These are phyloP conservation scores for Monomorium pharaonis DNA, from an alignment of 1,140 invertebrate species.

Conservation along the genomic window DNA sequence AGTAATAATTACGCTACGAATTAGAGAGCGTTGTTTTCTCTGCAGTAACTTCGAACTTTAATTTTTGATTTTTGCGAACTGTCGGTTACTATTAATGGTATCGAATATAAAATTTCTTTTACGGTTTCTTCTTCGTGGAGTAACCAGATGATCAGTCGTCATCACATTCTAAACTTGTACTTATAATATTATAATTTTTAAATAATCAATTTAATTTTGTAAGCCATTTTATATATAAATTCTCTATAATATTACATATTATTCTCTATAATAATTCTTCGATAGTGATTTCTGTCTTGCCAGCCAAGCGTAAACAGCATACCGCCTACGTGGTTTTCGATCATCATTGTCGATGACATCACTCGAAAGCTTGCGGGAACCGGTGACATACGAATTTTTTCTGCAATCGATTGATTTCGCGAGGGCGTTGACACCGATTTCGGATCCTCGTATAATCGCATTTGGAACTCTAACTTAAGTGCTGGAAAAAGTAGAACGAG, in stretches of 20 bases:
- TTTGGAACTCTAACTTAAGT: slow-evolving; percentile 48
- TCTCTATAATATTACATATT: neutral
- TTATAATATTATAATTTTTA: neutral
- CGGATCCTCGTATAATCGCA: slow-evolving; percentile 48
- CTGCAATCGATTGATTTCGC: slow-evolving; percentile 2
- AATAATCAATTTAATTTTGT: neutral
- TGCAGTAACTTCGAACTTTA: neutral
- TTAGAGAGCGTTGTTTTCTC: neutral
- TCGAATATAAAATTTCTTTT: neutral
- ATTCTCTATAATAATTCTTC: neutral
- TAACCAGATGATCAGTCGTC: neutral
- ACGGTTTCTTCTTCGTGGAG: neutral
- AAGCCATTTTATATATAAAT: neutral
- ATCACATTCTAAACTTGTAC: neutral
- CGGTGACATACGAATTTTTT: neutral
- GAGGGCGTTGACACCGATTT: slow-evolving; percentile 30
- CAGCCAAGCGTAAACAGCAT: neutral
- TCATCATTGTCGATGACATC: slow-evolving; percentile 61
- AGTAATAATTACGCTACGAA: neutral
- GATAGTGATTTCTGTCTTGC: slow-evolving; percentile 36
- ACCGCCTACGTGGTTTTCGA: slow-evolving; percentile 32
- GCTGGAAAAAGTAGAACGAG: slow-evolving; percentile 75
- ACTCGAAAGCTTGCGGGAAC: slow-evolving; percentile 21
- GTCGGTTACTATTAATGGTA: neutral
- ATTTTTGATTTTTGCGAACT: neutral